Conservation (phyloP, 1,140 invertebrate species). For the Cydia amplana region DNA sequence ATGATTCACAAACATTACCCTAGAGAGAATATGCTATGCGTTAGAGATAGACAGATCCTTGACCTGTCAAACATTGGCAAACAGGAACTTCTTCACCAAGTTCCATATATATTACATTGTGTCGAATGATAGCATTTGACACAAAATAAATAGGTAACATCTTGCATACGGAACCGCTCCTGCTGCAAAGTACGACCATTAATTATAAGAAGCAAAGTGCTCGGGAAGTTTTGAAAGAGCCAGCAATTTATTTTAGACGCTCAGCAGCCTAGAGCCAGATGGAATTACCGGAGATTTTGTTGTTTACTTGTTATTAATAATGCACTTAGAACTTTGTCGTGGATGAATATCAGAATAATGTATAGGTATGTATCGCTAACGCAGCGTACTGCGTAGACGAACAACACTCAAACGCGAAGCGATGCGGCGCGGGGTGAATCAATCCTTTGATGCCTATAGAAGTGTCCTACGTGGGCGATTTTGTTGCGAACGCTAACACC, state of each 20-base stretch:
- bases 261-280: slow-evolving; percentile 8
- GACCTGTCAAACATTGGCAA: too few relatives aligned
- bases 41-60: too few relatives aligned
- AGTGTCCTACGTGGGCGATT: too few relatives aligned
- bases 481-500: too few relatives aligned
- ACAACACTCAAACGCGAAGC: too few relatives aligned
- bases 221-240: slow-evolving; percentile 18
- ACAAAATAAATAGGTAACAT: background rate
- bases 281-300: slow-evolving; percentile 9
- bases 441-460: too few relatives aligned
- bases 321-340: background rate
- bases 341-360: background rate
- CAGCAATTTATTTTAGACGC: slow-evolving; percentile 22
- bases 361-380: background rate
- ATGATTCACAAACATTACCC: too few relatives aligned
- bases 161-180: background rate
- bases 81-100: too few relatives aligned
- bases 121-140: background rate
- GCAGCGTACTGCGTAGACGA: too few relatives aligned
- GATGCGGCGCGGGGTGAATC: too few relatives aligned
- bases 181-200: slow-evolving; percentile 17
- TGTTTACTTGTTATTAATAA: slow-evolving; percentile 29
- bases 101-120: too few relatives aligned
- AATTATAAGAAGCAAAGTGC: slow-evolving; percentile 28
- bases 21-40: too few relatives aligned